phyloP scores from a whole-genome alignment of 2,888 invertebrate genomes.

The Cheilosia impressa region DNA sequence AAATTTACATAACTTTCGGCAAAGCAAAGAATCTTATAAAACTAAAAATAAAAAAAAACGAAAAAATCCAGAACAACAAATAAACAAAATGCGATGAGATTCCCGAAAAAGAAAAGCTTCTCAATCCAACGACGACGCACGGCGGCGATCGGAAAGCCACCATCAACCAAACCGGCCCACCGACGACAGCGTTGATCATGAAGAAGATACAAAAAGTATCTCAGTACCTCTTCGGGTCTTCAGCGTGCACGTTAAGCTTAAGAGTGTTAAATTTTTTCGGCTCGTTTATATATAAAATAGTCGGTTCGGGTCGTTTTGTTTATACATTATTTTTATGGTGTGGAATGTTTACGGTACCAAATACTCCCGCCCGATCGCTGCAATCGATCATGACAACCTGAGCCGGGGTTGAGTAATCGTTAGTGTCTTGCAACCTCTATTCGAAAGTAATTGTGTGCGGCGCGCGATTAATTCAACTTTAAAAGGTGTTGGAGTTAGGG shows the following conservation, averaged over 20 bases:
- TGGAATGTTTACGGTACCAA: constrained; percentile 52
- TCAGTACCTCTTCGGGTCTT: constrained; percentile 69
- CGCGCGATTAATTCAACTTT: constrained; percentile 14
- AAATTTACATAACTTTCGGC: constrained; percentile 23
- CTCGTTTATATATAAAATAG: constrained; percentile 10
- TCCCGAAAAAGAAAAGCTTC: constrained; percentile 44
- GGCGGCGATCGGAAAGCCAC: not conserved
- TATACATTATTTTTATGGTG: constrained; percentile 20
- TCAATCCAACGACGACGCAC: not conserved
- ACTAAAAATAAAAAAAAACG: not conserved
- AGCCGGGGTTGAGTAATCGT: constrained; percentile 39
- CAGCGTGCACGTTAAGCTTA: constrained; percentile 58
- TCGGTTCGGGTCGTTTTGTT: constrained; percentile 31
- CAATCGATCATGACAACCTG: constrained; percentile 61
- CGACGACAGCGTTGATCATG: constrained; percentile 42
- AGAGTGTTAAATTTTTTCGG: constrained; percentile 58
- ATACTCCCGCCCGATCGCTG: constrained; percentile 55
- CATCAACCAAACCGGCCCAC: not conserved
- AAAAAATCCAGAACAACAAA: not conserved
- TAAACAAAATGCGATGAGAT: constrained; percentile 3
- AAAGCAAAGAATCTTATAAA: constrained; percentile 4
- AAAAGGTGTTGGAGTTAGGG: constrained; percentile 15
- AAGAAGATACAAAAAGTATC: constrained; percentile 69
- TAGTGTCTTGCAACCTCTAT: constrained; percentile 46
- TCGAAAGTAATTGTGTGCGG: constrained; percentile 44